Percentiles rank a stretch among this genome's conserved stretches.
phyloP scores from a whole-genome alignment of 2,888 invertebrate genomes.

The Thereva nobilitata region DNA sequence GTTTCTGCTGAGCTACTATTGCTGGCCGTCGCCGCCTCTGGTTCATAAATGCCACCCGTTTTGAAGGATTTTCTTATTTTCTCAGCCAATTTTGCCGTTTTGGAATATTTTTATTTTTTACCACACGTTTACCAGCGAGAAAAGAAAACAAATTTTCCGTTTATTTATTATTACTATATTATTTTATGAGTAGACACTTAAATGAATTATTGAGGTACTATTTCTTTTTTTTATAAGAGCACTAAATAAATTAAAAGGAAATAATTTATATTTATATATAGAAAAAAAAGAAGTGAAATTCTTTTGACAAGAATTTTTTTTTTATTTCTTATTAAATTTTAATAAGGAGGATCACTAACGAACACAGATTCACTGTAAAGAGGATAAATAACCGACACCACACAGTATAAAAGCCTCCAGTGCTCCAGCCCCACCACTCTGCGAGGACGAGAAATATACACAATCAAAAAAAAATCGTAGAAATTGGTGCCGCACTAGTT shows the following conservation, averaged over 20 bases:
- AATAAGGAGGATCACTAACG: constrained; percentile 31
- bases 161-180: too few relatives aligned
- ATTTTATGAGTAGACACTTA: too few relatives aligned
- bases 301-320: constrained; percentile 25
- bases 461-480: constrained; percentile 5
- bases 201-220: too few relatives aligned
- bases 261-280: background rate
- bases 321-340: constrained; percentile 7
- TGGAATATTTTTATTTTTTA: constrained; percentile 7
- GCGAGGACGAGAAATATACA: constrained; percentile 4
- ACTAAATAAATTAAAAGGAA: background rate
- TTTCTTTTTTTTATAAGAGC: too few relatives aligned
- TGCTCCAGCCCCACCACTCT: background rate
- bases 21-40: constrained; percentile 44
- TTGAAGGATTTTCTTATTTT: constrained; percentile 44
- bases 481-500: constrained; percentile 25
- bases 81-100: constrained; percentile 37
- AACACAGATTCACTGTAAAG: constrained; percentile 16
- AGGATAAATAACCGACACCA: constrained; percentile 12
- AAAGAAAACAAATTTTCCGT: too few relatives aligned
- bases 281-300: constrained; percentile 6
- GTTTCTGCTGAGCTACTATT: constrained; percentile 59
- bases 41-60: constrained; percentile 47
- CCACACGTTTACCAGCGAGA: background rate
- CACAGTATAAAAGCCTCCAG: background rate